Percentiles rank a stretch among this genome's conserved stretches.
Evolutionary conservation across 2,113 vertebrate genomes (phyloP).

Genomic region (Damaliscus lunatus): DNA sequence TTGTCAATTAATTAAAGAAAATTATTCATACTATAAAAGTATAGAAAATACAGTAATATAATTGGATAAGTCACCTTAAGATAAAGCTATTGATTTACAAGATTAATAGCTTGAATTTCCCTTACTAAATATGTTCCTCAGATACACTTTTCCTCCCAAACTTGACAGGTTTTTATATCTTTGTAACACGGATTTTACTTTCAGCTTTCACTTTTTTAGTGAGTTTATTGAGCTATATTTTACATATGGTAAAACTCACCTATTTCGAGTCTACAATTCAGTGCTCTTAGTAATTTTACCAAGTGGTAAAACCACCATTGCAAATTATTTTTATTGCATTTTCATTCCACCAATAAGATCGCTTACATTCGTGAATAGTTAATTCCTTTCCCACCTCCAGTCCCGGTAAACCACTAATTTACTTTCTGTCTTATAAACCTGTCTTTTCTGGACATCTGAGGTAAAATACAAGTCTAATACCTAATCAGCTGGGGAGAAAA

Average conservation of each 20-base stretch:
- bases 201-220: not conserved
- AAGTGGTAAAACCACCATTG: not conserved
- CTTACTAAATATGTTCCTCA: not conserved
- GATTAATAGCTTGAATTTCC: not conserved
- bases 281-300: not conserved
- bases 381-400: not conserved
- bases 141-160: not conserved
- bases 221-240: not conserved
- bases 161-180: not conserved
- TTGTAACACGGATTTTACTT: not conserved
- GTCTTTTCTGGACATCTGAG: not conserved
- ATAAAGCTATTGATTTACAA: not conserved
- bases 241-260: not conserved
- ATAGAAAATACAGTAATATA: not conserved
- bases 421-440: not conserved
- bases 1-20: not conserved
- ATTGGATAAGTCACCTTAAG: not conserved
- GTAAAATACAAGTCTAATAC: not conserved
- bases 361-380: not conserved
- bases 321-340: not conserved
- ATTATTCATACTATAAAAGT: not conserved
- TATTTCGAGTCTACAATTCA: not conserved
- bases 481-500: not conserved
- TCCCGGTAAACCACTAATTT: not conserved
- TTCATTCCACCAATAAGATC: not conserved